Base-by-base conservation (phyloP, 2,113 vertebrate genomes). In the Cynopterus brachyotis region DNA sequence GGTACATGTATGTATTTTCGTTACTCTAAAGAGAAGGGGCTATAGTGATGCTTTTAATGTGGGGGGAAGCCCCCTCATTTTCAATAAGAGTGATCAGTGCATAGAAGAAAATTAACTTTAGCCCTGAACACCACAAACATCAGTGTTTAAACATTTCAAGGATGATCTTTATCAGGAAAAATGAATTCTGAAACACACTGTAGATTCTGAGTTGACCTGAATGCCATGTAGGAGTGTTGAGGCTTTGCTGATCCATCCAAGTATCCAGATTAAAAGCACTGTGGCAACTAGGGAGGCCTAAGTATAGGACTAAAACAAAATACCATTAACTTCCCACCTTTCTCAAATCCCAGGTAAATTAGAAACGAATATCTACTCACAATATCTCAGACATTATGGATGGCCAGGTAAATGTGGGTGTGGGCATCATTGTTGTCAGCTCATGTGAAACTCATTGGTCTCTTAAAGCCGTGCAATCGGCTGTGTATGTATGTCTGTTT, bases 111-210 rank as follows among this genome's bases (percentile, higher is more conserved):
- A 84, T 87, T 87, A 87, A 76, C 66, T 79, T 73, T 9, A 82
- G 1, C 28, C 69, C 47, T 53, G 62, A 88, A 73, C 12, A 37
- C 40, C 42, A 20, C 15, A 95, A 20, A 55, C 22, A 55, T 70
- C 28, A 20, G 26, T 88, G 69, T 86, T 76, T 81, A 59, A 91
- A 50, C 85, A 83, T 93, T 76, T 72, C 95, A 60, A 96, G 9
- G 70, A 35, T 86, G 35, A 81, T 78, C 53, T 92, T 95, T 78
- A 6, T 95, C 19, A 87, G 81, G 42, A 72, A 57, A 79, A 79
- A 32, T 60, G 26, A 89, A 83, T 57, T 73, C 50, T 89, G 88
- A 73, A 84, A 57, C 92, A 35, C 32, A 64, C 53, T 42, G 7
- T 72, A 12, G 13, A 16, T 95, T 87, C 80, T 75, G 35, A 69